These are phyloP conservation scores for Porites australiensis DNA, from an alignment of 64 coral and sea anemone species.

Conservation along the genomic window DNA sequence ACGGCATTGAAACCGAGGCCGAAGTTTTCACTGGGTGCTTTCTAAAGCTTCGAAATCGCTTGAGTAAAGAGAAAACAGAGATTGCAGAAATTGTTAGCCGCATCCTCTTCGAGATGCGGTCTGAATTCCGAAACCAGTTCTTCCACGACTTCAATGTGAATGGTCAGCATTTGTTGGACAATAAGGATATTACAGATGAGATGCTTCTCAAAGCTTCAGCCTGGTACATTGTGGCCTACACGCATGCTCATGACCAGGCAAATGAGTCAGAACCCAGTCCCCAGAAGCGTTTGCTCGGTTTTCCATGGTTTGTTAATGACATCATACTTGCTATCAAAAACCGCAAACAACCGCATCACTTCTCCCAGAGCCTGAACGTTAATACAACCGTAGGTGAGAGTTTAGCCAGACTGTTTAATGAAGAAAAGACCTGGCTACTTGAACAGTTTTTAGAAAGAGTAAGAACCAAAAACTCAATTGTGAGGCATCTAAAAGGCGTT, in stretches of 20 bases:
- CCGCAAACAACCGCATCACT: background rate
- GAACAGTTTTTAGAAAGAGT: constrained; percentile 16
- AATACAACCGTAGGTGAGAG: constrained; percentile 28
- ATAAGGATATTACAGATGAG: background rate
- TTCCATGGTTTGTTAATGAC: constrained; percentile 97
- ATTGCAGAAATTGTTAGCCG: constrained; percentile 81
- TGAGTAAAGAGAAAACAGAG: constrained; percentile 81
- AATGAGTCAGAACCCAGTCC: background rate
- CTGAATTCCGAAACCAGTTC: constrained; percentile 68
- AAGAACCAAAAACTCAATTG: constrained; percentile 6
- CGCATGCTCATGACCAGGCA: background rate
- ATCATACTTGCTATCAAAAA: constrained; percentile 80
- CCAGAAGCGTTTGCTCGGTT: constrained; percentile 63
- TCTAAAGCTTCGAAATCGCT: constrained; percentile 83
- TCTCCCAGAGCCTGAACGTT: background rate
- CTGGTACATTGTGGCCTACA: constrained; percentile 93
- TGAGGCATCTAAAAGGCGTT: background rate
- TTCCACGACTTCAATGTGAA: constrained; percentile 85
- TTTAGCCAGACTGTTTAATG: constrained; percentile 21
- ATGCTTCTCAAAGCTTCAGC: constrained; percentile 91
- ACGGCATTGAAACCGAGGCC: constrained; percentile 90
- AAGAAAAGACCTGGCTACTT: constrained; percentile 33
- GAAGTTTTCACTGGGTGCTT: constrained; percentile 92
- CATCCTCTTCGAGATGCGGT: constrained; percentile 42
- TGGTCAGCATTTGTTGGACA: constrained; percentile 14